Percentiles rank a stretch among this genome's conserved stretches.
These are phyloP conservation scores for Dicyrtoma fusca DNA, from an alignment of 2,888 invertebrate genomes.

Conservation along the genomic window DNA sequence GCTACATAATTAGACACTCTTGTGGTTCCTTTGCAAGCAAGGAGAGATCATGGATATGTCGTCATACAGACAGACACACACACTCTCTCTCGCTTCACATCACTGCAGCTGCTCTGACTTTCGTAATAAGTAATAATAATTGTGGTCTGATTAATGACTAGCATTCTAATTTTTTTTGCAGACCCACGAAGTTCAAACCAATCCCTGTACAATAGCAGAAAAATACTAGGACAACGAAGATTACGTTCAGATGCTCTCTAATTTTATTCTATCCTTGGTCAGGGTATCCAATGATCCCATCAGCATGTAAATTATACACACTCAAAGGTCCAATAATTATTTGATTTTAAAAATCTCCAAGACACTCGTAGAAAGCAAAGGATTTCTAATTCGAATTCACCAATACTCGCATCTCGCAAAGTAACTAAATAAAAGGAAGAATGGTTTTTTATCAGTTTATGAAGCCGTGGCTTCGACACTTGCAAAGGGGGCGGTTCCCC, in stretches of 20 bases:
- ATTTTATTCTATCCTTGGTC: background rate
- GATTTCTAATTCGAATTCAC: too few relatives aligned
- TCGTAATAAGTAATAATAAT: background rate
- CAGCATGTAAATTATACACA: background rate
- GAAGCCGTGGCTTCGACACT: too few relatives aligned
- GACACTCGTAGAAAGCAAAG: too few relatives aligned
- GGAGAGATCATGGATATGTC: background rate
- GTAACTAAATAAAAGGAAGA: too few relatives aligned
- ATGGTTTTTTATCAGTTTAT: too few relatives aligned
- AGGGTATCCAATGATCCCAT: background rate
- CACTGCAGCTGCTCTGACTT: conserved; percentile 2
- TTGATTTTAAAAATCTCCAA: too few relatives aligned
- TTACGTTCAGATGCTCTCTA: background rate
- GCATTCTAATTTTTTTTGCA: conserved; percentile 6
- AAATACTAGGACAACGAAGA: conserved; percentile 3
- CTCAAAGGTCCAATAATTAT: too few relatives aligned
- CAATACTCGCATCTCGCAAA: too few relatives aligned
- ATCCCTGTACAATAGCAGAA: background rate
- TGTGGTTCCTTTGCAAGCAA: background rate
- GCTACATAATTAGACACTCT: background rate
- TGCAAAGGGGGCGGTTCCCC: too few relatives aligned
- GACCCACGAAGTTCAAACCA: background rate
- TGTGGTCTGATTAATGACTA: background rate
- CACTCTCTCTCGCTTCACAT: background rate
- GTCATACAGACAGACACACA: background rate